Conservation (phyloP, 2,888 invertebrate species). For the Ectemnius cavifrons region DNA sequence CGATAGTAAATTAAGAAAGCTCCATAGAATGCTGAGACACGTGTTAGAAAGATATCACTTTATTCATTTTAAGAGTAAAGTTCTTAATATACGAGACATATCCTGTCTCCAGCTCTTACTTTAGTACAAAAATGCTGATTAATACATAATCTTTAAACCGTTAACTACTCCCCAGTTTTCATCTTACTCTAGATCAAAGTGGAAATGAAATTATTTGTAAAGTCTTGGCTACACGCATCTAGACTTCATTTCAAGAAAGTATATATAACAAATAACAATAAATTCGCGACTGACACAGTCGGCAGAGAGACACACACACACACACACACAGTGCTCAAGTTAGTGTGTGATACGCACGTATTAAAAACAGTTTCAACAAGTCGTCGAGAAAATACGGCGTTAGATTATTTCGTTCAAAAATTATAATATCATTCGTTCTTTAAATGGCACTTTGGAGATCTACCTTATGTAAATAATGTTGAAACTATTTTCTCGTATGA, state of each 20-base stretch:
- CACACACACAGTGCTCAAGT: too few relatives aligned
- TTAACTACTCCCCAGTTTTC: conserved; percentile 15
- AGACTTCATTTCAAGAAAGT: conserved; percentile 7
- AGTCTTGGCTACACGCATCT: conserved; percentile 19
- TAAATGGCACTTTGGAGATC: neutral
- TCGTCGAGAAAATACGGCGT: neutral
- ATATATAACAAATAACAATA: neutral
- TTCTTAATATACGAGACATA: conserved; percentile 21
- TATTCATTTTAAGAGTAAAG: conserved; percentile 27
- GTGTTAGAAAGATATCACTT: conserved; percentile 33
- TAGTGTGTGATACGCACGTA: neutral
- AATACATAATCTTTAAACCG: conserved; percentile 12
- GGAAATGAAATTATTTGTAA: conserved; percentile 22
- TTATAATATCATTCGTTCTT: neutral
- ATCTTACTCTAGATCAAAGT: conserved; percentile 18
- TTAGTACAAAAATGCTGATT: conserved; percentile 27
- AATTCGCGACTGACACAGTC: neutral
- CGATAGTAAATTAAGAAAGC: neutral
- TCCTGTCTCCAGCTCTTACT: conserved; percentile 22
- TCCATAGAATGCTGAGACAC: neutral
- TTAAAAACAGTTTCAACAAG: conserved; percentile 7
- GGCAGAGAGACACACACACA: too few relatives aligned
- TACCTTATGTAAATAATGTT: neutral
- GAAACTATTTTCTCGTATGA: conserved; percentile 6
- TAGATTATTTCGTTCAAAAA: neutral